Base-by-base conservation (phyloP, 1,140 invertebrate genomes). In the Sycophaga agraensis region DNA sequence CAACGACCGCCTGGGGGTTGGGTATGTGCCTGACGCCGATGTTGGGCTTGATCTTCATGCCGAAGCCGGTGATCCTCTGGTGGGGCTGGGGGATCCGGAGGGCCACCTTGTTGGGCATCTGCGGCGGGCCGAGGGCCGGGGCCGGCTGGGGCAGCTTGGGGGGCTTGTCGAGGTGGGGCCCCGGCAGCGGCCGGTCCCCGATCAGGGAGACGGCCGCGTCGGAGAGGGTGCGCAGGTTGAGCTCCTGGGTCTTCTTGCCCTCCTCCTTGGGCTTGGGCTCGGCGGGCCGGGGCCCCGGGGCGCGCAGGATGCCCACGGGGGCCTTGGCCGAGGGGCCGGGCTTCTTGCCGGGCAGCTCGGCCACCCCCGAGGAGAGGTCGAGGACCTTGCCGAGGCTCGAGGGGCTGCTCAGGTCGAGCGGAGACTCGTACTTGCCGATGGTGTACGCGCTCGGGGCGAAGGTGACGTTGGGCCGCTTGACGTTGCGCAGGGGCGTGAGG, bases 31-130 rank as follows among this genome's bases (percentile, higher is more conserved):
- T 67, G 4, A 79, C 68, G 3, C 75, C 69, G 26, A 78, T 67
- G 39, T 75, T 78, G 0, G 77, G 77, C 42, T 73, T 78, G 66
- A 77, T 79, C 45, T 78, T 79, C 68, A 78, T 73, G 0, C 74
- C 73, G 39, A 78, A 79, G 11, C 72, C 70, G 11, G 74, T 67
- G 39, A 78, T 67, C 51, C 77, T 69, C 7, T 78, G 75, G 59
- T 78, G 75, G 6, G 72, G 76, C 21, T 79, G 77, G 6, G 77
- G 77, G 54, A 79, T 78, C 17, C 75, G 70, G 4, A 79, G 46
- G 0, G 75, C 73, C 9, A 78, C 75, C 45, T 78, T 78, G 34
- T 63, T 65, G 17, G 61, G 40, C 2, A 66, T 48, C 14, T 43
- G 68, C 1, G 53, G 19, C 1, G 19, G 42, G 3, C 22, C 35